A percentile compares a stretch with the other conserved stretches of the same genome.
These are phyloP conservation scores for Laspeyria flexula DNA, from an alignment of 2,888 invertebrate genomes.

Conservation along the genomic window DNA sequence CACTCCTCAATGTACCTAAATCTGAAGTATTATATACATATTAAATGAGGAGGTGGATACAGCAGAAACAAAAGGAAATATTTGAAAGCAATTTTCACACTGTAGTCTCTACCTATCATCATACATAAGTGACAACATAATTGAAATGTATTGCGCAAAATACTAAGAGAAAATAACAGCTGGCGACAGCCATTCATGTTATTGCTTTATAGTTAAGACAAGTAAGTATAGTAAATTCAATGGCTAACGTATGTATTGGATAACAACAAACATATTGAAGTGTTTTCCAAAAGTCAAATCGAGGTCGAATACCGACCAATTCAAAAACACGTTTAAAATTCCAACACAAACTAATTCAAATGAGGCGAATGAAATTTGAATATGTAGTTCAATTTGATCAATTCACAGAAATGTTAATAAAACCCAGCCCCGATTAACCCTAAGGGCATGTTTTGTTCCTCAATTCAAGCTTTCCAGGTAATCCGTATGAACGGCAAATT, in stretches of 20 bases:
- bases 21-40: too few species aligned
- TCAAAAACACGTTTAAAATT: conserved; percentile 9
- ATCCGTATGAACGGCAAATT: conserved; percentile 12
- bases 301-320: not conserved
- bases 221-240: too few species aligned
- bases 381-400: conserved; percentile 18
- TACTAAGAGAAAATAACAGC: too few species aligned
- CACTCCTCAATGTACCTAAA: too few species aligned
- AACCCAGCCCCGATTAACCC: conserved; percentile 12
- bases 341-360: conserved; percentile 19
- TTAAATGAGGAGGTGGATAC: too few species aligned
- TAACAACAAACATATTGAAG: not conserved
- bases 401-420: conserved; percentile 29
- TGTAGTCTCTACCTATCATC: too few species aligned
- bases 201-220: too few species aligned
- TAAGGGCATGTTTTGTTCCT: conserved; percentile 15
- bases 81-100: too few species aligned
- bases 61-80: too few species aligned
- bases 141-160: too few species aligned
- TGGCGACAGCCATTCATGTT: too few species aligned
- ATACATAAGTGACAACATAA: too few species aligned
- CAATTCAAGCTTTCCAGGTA: conserved; percentile 28
- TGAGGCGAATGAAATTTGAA: conserved; percentile 18
- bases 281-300: not conserved
- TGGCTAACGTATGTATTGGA: not conserved